phyloP scores from a whole-genome alignment of 2,888 invertebrate species.

The Malthinus flaveolus region DNA sequence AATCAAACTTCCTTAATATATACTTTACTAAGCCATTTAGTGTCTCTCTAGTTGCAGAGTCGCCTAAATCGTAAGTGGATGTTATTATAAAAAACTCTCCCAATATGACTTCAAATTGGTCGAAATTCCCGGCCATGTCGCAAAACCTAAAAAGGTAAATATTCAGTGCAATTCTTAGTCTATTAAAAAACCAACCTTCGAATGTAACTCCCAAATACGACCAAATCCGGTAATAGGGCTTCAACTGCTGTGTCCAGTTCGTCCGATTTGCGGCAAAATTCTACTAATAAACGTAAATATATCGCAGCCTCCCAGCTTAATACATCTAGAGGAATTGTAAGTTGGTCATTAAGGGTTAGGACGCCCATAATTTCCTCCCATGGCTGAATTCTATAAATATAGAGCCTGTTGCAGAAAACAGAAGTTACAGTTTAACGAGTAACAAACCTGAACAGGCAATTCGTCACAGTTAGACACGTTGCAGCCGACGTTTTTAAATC shows the following conservation, averaged over 20 bases:
- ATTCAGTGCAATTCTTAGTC: too few relatives aligned
- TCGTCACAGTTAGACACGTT: background rate
- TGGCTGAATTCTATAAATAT: background rate
- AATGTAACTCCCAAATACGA: background rate
- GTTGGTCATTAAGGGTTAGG: background rate
- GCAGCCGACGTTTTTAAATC: background rate
- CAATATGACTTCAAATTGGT: slow-evolving; percentile 63
- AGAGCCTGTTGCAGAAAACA: too few relatives aligned
- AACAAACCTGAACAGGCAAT: background rate
- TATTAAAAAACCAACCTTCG: background rate
- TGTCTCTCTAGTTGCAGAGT: slow-evolving; percentile 63
- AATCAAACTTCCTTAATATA: slow-evolving; percentile 57
- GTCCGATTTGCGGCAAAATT: background rate
- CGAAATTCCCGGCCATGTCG: slow-evolving; percentile 11
- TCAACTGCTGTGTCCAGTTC: background rate
- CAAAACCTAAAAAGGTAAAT: background rate
- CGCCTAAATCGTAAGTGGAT: slow-evolving; percentile 65
- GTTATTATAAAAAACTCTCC: slow-evolving; percentile 65
- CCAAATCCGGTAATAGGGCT: background rate
- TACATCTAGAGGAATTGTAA: background rate
- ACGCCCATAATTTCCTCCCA: background rate
- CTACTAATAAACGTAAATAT: background rate
- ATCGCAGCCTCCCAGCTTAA: background rate
- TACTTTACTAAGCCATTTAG: slow-evolving; percentile 59
- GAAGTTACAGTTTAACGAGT: too few relatives aligned